Evolutionary conservation across 1,140 invertebrate genomes (phyloP).

Genomic region (Epicauta chinensis): DNA sequence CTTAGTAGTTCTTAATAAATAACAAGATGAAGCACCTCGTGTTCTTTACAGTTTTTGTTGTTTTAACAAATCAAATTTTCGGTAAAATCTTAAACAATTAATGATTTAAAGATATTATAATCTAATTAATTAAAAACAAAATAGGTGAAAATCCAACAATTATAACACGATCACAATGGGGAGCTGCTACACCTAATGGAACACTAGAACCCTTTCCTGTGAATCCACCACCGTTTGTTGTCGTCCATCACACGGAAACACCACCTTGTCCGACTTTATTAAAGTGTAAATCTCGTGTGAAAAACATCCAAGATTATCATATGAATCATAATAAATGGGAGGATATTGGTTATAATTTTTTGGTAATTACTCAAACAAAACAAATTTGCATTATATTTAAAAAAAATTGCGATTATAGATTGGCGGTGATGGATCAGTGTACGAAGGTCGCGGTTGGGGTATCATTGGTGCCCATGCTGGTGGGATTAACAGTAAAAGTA

Average conservation of each 20-base stretch:
- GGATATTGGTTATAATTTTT: constrained; percentile 57
- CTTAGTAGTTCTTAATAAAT: too few species aligned
- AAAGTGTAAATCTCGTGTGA: constrained; percentile 44
- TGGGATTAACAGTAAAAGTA: constrained; percentile 57
- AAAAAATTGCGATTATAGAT: constrained; percentile 36
- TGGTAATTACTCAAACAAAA: constrained; percentile 44
- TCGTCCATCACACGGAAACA: constrained; percentile 30
- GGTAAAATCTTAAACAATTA: too few species aligned
- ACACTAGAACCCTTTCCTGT: constrained; percentile 4
- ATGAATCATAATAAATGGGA: constrained; percentile 48
- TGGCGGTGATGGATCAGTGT: constrained; percentile 51
- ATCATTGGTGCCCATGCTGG: constrained; percentile 58
- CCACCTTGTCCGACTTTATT: constrained; percentile 38
- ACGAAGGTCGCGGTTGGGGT: constrained; percentile 68
- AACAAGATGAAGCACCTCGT: too few species aligned
- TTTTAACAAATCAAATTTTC: too few species aligned
- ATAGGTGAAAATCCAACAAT: constrained; percentile 23
- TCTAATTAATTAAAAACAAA: too few species aligned
- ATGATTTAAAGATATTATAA: too few species aligned
- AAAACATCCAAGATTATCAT: constrained; percentile 50
- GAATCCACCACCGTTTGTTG: constrained; percentile 29
- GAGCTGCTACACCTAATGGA: constrained; percentile 8
- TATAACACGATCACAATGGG: constrained; percentile 26
- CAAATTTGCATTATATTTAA: not conserved
- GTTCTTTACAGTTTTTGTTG: too few species aligned